Base-by-base conservation (phyloP, 1,140 invertebrate species). In the Pachyrhynchus sulphureomaculatus region DNA sequence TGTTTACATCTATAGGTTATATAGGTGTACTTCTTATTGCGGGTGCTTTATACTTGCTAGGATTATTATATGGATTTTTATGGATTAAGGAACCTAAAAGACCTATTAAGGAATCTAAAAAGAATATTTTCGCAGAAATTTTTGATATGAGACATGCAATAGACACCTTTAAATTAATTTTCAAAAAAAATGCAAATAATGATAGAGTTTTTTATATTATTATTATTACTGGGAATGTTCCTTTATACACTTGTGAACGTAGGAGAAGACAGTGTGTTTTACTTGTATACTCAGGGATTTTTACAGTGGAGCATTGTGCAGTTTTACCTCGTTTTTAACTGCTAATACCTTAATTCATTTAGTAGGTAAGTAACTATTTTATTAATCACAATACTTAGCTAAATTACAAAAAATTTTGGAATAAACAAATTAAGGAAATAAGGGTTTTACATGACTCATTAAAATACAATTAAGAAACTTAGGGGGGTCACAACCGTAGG, bases 121-220 rank as follows among this genome's bases (percentile, higher is more conserved):
- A 68, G 60, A 36, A 26, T 41, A 64, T 68, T 5, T 58, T 70
- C 2, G 18, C 54, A 3, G 75, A 77, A 61, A 47, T 75, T n/a
- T 76, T 76, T 58, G 60, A 75, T 67, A 72, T 73, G 2, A 68
- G 44, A 39, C 69, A 74, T 56, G 69, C 71, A 8, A 26, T 74
- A 0, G 71, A 76, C 33, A 72, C 73, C 8, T 67, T 77, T 23
- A 67, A 63, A 15, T 36, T 76, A n/a, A 37, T 77, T 2, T 39
- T 69, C 1, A 72, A 72, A 20, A 70, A 66, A 51, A 62, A 47
- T 10, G 13, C 42, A 1, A 63, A 61, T 13, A 72, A 69, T 55
- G 68, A 73, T 33, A 49, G 68, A 18, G 13, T 68, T n/a, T 8
- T 59, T 57, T 29, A 63, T 76, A 42, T 18, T 69, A 18, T 39